Base-by-base conservation (phyloP, 2,888 invertebrate species). In the Rhamnusium bicolor region DNA sequence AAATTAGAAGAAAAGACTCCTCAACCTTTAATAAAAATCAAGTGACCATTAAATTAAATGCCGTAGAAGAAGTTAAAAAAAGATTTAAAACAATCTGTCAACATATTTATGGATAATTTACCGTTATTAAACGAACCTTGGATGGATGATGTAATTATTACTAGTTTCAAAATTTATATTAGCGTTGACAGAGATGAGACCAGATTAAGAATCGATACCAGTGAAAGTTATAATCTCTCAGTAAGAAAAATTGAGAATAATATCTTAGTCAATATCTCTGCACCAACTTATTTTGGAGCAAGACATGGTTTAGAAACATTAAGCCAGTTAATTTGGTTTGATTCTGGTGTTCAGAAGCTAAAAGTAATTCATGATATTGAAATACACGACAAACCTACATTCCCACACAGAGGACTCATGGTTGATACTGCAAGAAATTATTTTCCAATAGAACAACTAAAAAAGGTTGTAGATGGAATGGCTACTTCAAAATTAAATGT, bases 371-470 rank as follows among this genome's bases (percentile, higher is more conserved):
- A 92, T 69, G 92, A 92, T 56, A 92, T 92, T 0, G 87, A 89
- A 3, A 89, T 94, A 1, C 89, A 91, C 62, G 98, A 98, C 86
- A 91, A 91, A 29, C 98, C 98, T 0, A 90, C 92, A 32, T 94
- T 93, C 84, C 85, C 90, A 0, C 96, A 95, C 86, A 92, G 98
- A 58, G 97, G 98, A 1, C 86, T 98, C 0, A 91, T 97, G 86
- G 88, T 98, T 56, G 98, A 98, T 85, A 96, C 98, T 0, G 94
- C 97, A 0, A 90, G 98, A 32, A 97, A 97, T 87, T 98, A 92
- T 87, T 93, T 97, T 81, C 92, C 94, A 0, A 90, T 95, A 1
- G 89, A 89, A 8, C 90, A 92, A 51, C 90, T 95, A 32, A 91
- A 93, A 79, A 91, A 92, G 14, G 92, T 95, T 5, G 89, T 98